These are phyloP conservation scores for Odontesthes bonariensis DNA, from an alignment of 2,113 vertebrate genomes.

Conservation along the genomic window DNA sequence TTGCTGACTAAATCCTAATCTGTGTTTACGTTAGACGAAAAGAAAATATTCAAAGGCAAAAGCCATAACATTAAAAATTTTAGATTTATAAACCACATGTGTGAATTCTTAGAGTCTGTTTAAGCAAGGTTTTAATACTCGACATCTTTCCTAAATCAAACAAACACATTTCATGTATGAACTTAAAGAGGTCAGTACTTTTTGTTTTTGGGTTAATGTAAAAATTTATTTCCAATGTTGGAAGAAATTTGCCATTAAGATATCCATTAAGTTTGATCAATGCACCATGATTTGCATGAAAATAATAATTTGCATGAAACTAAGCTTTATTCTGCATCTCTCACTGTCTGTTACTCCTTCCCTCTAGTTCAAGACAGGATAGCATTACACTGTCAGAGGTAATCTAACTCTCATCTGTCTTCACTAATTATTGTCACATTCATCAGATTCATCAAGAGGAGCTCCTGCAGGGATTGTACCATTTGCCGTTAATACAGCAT, in stretches of 20 bases:
- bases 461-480: slow-evolving; percentile 98
- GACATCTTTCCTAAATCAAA: too few relatives aligned
- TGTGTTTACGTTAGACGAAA: too few relatives aligned
- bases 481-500: slow-evolving; percentile 99
- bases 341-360: slow-evolving; percentile 52
- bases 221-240: slow-evolving; percentile 1
- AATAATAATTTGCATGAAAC: slow-evolving; percentile 73
- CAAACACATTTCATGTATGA: too few relatives aligned
- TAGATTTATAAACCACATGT: too few relatives aligned
- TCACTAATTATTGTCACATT: slow-evolving; percentile 99
- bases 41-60: too few relatives aligned
- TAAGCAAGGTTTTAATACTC: too few relatives aligned
- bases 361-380: slow-evolving; percentile 86
- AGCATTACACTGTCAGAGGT: slow-evolving; percentile 98
- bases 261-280: slow-evolving; percentile 54
- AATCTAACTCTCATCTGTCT: slow-evolving; percentile 99
- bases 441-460: slow-evolving; percentile 99
- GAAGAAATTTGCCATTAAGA: slow-evolving; percentile 32
- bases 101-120: too few relatives aligned
- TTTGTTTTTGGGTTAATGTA: neutral
- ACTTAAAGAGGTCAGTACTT: neutral
- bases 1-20: too few relatives aligned
- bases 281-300: slow-evolving; percentile 63
- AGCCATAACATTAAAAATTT: too few relatives aligned
- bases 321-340: slow-evolving; percentile 45